Conservation (phyloP, 2,888 invertebrate species). For the Hirudinaria manillensis region DNA sequence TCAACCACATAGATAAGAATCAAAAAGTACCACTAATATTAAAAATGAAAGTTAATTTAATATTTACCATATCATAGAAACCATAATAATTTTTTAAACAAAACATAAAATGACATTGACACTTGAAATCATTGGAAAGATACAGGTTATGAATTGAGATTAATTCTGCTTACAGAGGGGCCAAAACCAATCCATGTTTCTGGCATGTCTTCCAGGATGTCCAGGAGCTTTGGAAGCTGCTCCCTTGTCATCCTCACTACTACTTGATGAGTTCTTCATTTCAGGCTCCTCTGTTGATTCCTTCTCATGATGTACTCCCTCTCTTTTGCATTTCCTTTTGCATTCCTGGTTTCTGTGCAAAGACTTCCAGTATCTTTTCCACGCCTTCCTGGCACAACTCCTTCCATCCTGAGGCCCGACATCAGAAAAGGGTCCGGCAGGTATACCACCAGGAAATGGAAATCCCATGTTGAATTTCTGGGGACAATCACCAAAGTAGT, state of each 20-base stretch:
- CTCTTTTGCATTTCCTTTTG: neutral
- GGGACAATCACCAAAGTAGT: neutral
- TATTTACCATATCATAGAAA: neutral
- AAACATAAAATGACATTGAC: too few species aligned
- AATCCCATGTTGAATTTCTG: neutral
- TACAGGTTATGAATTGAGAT: too few species aligned
- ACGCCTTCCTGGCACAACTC: slow-evolving; percentile 19
- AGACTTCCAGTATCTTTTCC: slow-evolving; percentile 21
- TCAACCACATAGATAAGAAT: too few species aligned
- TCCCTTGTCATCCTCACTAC: slow-evolving; percentile 19
- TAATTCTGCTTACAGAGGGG: too few species aligned
- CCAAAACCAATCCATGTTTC: too few species aligned
- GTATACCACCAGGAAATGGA: neutral
- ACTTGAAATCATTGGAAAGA: too few species aligned
- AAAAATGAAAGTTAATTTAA: neutral
- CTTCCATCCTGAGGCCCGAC: neutral
- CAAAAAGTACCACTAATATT: neutral
- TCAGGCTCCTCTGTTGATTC: neutral
- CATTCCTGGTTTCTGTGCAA: neutral
- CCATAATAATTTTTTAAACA: slow-evolving; percentile 46
- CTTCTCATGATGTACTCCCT: neutral
- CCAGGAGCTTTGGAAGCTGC: too few species aligned
- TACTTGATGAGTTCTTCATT: slow-evolving; percentile 12
- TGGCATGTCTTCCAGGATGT: too few species aligned
- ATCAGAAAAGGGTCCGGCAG: neutral